Evolutionary conservation across 1,140 invertebrate species (phyloP), one percentile per base, ranked within the genome.

Genomic region (Halesus radiatus): DNA sequence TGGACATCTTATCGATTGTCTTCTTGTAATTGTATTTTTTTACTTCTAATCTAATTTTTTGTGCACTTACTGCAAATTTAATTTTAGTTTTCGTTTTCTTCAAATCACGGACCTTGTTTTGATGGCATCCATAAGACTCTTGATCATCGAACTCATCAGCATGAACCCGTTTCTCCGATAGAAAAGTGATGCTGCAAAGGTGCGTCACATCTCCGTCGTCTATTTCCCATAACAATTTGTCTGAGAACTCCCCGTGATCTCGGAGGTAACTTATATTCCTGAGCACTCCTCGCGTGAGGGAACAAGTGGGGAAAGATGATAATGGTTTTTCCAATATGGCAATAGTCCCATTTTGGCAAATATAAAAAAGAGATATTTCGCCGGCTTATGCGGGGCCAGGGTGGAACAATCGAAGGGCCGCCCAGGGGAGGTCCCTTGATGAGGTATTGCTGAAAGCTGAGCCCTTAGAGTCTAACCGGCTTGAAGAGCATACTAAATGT

Each of bases 341-440:
- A 81, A 83, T 83, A 81, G 82, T 83, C 79, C 82, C 82, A 83
- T 83, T 83, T 83, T 83, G 80, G 70, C 81, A 83, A 83, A 83
- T 81, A 79, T 81, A 80, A 83, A 83, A 83, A 58, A 79, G 72
- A 18, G 68, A 53, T 52, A 50, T 56, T 74, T 74, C 20, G 52
- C n/a, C 58, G 54, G 56, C 53, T 13, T 50, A 26, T 23, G 26
- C 23, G 45, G 75, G 22, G 66, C 56, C n/a, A 13, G 74, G 75
- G 62, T 70, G 79, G 72, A 83, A 83, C 82, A 83, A 83, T 83
- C 80, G 82, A 74, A 79, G 77, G 23, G 82, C 80, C 32, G 32
- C 32, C 32, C 3, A 80, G 80, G 62, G 56, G 76, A 81, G 81
- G 77, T 79, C 76, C 32, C 82, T 76, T 81, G 20, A 26, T 16